phyloP scores from a whole-genome alignment of 2,113 vertebrate species.

The Dasyornis broadbenti region DNA sequence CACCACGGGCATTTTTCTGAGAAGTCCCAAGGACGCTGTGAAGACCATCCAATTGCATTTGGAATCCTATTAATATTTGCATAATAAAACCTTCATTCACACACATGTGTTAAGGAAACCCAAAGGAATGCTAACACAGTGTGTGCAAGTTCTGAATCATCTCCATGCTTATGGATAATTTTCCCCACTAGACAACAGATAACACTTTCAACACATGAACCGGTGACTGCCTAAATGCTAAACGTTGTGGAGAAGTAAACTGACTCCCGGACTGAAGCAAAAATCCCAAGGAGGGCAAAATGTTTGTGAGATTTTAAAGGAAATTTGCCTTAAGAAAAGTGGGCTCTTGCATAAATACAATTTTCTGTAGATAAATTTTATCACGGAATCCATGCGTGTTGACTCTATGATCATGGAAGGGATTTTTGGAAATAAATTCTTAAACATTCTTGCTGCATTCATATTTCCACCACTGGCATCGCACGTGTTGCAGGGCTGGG shows the following conservation, averaged over 20 bases:
- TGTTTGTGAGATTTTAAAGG: not conserved
- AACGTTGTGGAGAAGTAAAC: not conserved
- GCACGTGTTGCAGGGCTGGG: not conserved
- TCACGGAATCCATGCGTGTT: not conserved
- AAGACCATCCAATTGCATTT: not conserved
- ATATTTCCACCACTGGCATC: not conserved
- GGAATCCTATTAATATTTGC: not conserved
- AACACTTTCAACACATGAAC: not conserved
- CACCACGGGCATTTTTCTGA: not conserved
- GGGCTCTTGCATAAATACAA: not conserved
- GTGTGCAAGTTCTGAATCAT: not conserved
- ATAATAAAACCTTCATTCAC: not conserved
- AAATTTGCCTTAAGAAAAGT: not conserved
- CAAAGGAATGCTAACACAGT: not conserved
- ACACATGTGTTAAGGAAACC: not conserved
- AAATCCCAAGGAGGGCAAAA: not conserved
- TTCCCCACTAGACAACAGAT: not conserved
- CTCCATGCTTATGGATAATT: not conserved
- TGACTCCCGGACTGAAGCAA: not conserved
- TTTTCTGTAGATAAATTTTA: not conserved
- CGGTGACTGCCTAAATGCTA: not conserved
- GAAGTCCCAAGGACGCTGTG: not conserved
- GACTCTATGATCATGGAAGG: accelerated
- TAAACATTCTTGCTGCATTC: not conserved
- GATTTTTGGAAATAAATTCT: not conserved